Percentiles rank a stretch among this genome's conserved stretches.
phyloP scores from a whole-genome alignment of 2,888 invertebrate genomes.

The Drosophila rellima region DNA sequence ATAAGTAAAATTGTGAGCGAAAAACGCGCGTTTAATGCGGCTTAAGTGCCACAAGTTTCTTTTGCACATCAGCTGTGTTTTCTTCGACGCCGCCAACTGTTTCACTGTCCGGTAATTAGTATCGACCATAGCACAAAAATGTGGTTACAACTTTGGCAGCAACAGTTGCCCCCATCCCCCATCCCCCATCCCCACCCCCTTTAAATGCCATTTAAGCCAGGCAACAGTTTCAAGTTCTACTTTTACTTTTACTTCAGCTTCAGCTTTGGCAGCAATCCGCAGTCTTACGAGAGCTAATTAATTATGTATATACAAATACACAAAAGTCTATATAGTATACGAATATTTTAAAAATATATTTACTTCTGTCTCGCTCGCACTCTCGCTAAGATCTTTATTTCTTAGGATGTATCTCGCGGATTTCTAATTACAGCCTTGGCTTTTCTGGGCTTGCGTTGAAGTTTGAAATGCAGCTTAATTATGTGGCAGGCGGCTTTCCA shows the following conservation, averaged over 20 bases:
- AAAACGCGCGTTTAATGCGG: conserved; percentile 71
- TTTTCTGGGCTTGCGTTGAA: conserved; percentile 73
- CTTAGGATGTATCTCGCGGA: conserved; percentile 30
- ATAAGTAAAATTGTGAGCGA: conserved; percentile 68
- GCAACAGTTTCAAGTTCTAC: conserved; percentile 3
- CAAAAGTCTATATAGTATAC: conserved; percentile 3
- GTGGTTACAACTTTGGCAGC: conserved; percentile 32
- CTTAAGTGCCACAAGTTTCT: conserved; percentile 64
- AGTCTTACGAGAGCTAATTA: conserved; percentile 53
- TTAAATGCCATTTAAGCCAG: conserved; percentile 59
- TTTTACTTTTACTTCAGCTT: not conserved
- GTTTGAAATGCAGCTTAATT: conserved; percentile 71
- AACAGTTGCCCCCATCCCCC: not conserved
- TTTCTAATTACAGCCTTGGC: conserved; percentile 73
- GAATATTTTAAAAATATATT: conserved; percentile 13
- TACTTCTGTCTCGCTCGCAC: not conserved
- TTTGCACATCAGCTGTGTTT: conserved; percentile 22
- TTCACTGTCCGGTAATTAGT: conserved; percentile 54
- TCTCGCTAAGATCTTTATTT: not conserved
- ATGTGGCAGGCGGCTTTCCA: conserved; percentile 58
- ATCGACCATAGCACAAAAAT: conserved; percentile 16
- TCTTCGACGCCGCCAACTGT: not conserved
- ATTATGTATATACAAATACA: conserved; percentile 65
- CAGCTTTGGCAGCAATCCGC: conserved; percentile 6
- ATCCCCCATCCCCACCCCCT: conserved; percentile 5